Evolutionary conservation across 2,888 invertebrate genomes (phyloP).

Genomic region (Pyrgus malvae): DNA sequence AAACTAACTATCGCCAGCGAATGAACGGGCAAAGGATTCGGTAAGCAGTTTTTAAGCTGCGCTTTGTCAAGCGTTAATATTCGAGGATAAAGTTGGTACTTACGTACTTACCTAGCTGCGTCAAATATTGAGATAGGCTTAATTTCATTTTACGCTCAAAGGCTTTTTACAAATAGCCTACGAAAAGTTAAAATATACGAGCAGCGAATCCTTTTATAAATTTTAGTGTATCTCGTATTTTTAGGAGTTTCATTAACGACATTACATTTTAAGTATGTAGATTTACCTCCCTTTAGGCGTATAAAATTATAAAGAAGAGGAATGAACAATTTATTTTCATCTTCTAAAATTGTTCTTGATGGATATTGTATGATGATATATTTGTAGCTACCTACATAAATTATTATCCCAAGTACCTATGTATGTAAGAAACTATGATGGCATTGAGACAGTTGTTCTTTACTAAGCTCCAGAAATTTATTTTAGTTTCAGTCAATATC

Average conservation of each 20-base stretch:
- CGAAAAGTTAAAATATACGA: background rate
- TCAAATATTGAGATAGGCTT: slow-evolving; percentile 8
- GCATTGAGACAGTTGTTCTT: no score
- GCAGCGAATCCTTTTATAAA: background rate
- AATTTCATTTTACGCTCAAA: slow-evolving; percentile 1
- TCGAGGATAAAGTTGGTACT: slow-evolving; percentile 11
- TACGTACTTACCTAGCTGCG: background rate
- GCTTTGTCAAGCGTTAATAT: slow-evolving; percentile 21
- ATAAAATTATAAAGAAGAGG: no score
- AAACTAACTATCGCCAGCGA: slow-evolving; percentile 44
- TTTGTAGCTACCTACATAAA: no score
- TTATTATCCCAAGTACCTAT: no score
- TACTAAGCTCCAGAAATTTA: no score
- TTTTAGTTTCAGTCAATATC: no score
- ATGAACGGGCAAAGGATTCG: slow-evolving; percentile 34
- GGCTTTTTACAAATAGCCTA: background rate
- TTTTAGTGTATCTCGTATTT: background rate
- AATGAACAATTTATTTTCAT: no score
- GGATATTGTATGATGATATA: no score
- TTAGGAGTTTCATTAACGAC: background rate
- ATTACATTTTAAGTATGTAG: no score
- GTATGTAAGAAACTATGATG: no score
- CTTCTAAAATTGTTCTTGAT: no score
- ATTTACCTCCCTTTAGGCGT: no score
- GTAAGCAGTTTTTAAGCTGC: slow-evolving; percentile 17